Base-by-base conservation (phyloP, 1,140 invertebrate species). In the Drosophila equinoxialis region DNA sequence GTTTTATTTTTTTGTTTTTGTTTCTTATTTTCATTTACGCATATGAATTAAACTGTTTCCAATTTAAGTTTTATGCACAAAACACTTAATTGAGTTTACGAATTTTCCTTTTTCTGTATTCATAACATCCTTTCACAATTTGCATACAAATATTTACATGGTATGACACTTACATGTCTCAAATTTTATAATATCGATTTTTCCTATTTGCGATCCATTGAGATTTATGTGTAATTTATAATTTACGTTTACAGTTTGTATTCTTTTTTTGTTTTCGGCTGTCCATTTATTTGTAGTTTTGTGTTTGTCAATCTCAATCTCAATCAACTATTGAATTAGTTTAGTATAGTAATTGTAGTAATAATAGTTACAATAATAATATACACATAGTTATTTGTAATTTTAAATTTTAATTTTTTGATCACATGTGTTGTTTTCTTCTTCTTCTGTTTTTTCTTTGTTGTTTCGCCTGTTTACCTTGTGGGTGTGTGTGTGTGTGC, bases 391-490 rank as follows among this genome's bases (percentile, higher is more conserved):
- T 54, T 71, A 45, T 78, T 79, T 23, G 14, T 51, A 51, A 51
- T 51, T 79, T 79, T 82, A 89, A 87, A 86, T 80, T 83, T 72
- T 74, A 87, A 79, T 87, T 80, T 87, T 83, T 89, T 77, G 84
- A 87, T 87, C 83, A 87, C 83, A 87, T 83, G 80, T 83, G 79
- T 87, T 83, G 79, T 26, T 26, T 26, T 26, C 42, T 72, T 64
- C 69, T 35, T 65, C 35, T 57, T 76, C 41, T 51, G 17, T 65
- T 61, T 42, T 41, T 76, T 42, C 37, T 14, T 62, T 51, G 59
- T 51, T 51, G 30, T 73, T 71, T 74, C 75, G 57, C 65, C 79
- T 39, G 51, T 48, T 30, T 33, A 8, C 39, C n/a, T 39, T 30
- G 30, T 23, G 7, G 60, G 51, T 55, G 17, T 33, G 26, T 23